Conservation (phyloP, 2,888 invertebrate genomes). For the Pyrrhia umbra region DNA sequence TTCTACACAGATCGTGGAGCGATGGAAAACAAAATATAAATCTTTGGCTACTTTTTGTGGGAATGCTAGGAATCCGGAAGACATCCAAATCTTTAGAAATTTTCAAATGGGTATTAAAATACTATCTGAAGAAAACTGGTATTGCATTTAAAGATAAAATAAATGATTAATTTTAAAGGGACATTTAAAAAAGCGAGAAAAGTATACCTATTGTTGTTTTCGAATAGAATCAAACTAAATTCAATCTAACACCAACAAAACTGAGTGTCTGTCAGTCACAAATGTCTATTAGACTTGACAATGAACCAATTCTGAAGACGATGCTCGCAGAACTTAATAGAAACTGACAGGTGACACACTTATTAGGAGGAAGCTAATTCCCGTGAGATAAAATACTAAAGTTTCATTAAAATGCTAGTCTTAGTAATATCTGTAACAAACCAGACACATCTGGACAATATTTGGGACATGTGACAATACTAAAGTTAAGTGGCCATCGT, state of each 20-base stretch:
- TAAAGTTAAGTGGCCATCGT: conserved; percentile 43
- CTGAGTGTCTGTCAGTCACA: not conserved
- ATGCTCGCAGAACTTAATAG: conserved; percentile 4
- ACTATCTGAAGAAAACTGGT: not conserved
- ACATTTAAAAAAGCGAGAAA: not conserved
- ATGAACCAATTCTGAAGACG: conserved; percentile 15
- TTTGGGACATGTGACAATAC: conserved; percentile 36
- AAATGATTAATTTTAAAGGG: not conserved
- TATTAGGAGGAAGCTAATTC: conserved; percentile 19
- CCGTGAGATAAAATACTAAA: conserved; percentile 32
- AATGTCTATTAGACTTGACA: conserved; percentile 5
- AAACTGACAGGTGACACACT: conserved; percentile 19
- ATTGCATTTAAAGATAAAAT: not conserved
- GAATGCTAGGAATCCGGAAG: conserved; percentile 30
- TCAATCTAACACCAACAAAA: not conserved
- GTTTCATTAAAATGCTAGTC: conserved; percentile 9
- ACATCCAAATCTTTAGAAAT: not conserved
- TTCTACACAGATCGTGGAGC: conserved; percentile 1
- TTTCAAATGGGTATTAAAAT: not conserved
- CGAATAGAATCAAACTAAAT: not conserved
- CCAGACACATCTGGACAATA: conserved; percentile 31
- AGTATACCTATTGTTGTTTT: fast-evolving
- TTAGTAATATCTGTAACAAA: conserved; percentile 1
- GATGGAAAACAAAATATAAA: conserved; percentile 14
- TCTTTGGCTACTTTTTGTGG: conserved; percentile 8